Percentiles rank a stretch among this genome's conserved stretches.
Evolutionary conservation across 2,888 invertebrate genomes (phyloP).

Genomic region (Plutella xylostella): DNA sequence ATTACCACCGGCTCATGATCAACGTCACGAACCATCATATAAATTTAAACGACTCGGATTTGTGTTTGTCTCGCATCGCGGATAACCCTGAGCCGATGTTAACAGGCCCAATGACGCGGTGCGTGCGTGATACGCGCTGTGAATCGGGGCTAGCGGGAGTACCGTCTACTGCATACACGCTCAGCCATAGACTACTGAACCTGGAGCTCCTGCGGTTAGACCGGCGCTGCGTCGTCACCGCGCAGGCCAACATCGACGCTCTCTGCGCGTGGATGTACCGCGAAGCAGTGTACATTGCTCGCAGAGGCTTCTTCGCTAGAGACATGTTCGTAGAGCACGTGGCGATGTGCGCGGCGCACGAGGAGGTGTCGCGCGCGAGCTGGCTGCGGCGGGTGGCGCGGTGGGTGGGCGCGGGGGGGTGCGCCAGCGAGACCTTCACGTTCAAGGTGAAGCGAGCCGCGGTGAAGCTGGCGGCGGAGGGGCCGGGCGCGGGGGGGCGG

Average conservation of each 20-base stretch:
- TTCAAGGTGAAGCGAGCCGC: too few species aligned
- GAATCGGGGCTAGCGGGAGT: too few species aligned
- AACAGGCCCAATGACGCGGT: too few species aligned
- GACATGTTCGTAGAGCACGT: conserved; percentile 27
- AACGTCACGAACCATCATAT: too few species aligned
- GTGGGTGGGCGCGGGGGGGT: conserved; percentile 92
- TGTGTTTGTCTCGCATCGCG: too few species aligned
- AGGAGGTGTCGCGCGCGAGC: conserved; percentile 72
- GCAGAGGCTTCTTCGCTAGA: conserved; percentile 24
- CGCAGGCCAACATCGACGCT: conserved; percentile 4
- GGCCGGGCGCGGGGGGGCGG: conserved; percentile 74
- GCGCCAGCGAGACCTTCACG: conserved; percentile 93
- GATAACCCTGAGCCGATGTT: too few species aligned
- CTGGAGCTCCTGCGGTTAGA: neutral
- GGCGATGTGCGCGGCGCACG: conserved; percentile 48
- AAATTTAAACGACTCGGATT: too few species aligned
- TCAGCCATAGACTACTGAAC: neutral
- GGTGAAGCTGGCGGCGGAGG: conserved; percentile 21
- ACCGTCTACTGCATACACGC: too few species aligned
- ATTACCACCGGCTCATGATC: too few species aligned
- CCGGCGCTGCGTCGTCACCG: conserved; percentile 14
- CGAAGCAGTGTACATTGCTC: conserved; percentile 26
- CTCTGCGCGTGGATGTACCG: conserved; percentile 27
- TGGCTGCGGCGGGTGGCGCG: conserved; percentile 69
- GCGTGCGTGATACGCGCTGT: too few species aligned